Conservation (phyloP, 64 coral and sea anemone species). For the Pachyseris speciosa region DNA sequence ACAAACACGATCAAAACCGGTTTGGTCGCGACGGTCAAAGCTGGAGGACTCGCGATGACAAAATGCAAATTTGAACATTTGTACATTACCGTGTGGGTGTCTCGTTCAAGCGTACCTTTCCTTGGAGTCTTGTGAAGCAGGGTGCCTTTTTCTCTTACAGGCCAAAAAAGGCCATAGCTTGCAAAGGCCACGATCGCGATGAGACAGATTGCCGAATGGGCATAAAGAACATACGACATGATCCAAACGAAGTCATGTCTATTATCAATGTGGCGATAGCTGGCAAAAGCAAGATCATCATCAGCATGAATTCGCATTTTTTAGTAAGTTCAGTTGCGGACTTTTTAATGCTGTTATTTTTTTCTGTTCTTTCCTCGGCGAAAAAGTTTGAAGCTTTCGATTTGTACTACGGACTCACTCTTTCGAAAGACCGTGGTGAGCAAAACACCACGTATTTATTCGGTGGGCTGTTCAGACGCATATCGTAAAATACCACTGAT, state of each 20-base stretch:
- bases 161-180: constrained; percentile 36
- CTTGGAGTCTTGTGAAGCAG: constrained; percentile 14
- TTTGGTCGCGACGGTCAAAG: constrained; percentile 49
- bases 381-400: not conserved
- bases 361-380: not conserved
- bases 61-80: constrained; percentile 49
- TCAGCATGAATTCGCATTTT: constrained; percentile 20
- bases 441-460: not conserved
- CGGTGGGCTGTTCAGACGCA: not conserved
- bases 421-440: not conserved
- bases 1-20: constrained; percentile 42
- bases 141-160: constrained; percentile 9
- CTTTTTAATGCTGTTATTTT: constrained; percentile 9
- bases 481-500: not conserved
- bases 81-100: constrained; percentile 1
- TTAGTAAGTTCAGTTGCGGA: not conserved
- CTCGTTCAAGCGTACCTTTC: constrained; percentile 6
- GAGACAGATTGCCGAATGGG: constrained; percentile 38
- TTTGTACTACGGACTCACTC: not conserved
- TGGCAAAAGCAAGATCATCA: constrained; percentile 6
- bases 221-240: constrained; percentile 40
- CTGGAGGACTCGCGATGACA: not conserved
- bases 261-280: constrained; percentile 11
- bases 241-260: constrained; percentile 44
- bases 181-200: constrained; percentile 16